Evolutionary conservation across 2,113 vertebrate genomes (phyloP).

Genomic region (Theristicus caerulescens): DNA sequence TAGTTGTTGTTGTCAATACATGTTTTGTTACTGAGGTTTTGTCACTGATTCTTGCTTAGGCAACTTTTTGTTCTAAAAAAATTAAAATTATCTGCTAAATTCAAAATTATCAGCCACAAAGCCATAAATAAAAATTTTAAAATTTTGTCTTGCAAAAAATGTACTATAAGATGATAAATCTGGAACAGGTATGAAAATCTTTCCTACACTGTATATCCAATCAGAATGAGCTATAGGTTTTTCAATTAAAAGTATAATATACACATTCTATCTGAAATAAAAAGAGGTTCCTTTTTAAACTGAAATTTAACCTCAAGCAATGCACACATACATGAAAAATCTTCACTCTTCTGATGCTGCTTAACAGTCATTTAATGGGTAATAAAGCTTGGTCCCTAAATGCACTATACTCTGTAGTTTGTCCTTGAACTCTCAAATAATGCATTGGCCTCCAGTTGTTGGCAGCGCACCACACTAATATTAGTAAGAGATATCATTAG

Average conservation of each 20-base stretch:
- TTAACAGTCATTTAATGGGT: not conserved
- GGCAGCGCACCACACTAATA: not conserved
- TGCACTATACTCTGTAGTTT: not conserved
- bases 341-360: not conserved
- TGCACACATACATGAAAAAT: not conserved
- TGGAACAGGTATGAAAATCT: not conserved
- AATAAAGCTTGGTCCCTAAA: not conserved
- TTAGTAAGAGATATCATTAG: not conserved
- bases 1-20: not conserved
- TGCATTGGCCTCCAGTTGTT: not conserved
- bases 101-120: constrained; percentile 9
- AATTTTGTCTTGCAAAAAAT: not conserved
- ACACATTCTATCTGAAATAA: not conserved
- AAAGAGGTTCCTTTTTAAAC: not conserved
- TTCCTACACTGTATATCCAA: not conserved
- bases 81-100: not conserved
- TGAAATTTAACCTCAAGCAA: not conserved
- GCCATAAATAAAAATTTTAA: not conserved
- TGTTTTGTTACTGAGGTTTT: not conserved
- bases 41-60: not conserved
- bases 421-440: not conserved
- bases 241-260: not conserved
- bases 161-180: not conserved
- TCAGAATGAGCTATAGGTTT: not conserved
- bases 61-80: not conserved